These are phyloP conservation scores for Lasiurus cinereus DNA, from an alignment of 2,113 vertebrate species.

Conservation along the genomic window DNA sequence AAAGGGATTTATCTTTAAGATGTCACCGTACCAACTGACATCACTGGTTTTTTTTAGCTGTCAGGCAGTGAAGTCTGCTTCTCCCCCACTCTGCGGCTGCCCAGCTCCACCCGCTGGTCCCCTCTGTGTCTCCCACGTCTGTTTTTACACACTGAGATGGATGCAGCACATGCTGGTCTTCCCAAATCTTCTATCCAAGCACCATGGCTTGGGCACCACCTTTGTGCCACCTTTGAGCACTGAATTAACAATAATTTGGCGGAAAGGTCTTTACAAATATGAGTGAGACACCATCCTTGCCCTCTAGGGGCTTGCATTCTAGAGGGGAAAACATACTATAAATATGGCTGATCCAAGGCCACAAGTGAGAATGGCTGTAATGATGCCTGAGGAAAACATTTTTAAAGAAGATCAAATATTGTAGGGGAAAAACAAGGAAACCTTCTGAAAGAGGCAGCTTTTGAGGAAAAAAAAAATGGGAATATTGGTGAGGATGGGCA, in stretches of 20 bases:
- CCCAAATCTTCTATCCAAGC: not conserved
- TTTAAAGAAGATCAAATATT: slow-evolving; percentile 15
- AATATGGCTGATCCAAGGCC: slow-evolving; percentile 20
- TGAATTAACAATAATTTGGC: not conserved
- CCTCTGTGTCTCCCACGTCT: not conserved
- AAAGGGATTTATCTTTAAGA: not conserved
- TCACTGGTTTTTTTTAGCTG: not conserved
- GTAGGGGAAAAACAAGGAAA: not conserved
- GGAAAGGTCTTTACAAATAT: slow-evolving; percentile 29
- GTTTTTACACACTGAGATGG: not conserved
- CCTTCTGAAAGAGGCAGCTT: slow-evolving; percentile 30
- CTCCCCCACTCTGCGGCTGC: not conserved
- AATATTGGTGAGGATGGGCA: not conserved
- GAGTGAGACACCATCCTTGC: not conserved
- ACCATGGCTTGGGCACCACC: not conserved
- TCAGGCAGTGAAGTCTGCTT: not conserved
- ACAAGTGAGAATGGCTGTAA: not conserved
- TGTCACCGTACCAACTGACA: not conserved
- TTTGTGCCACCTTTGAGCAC: not conserved
- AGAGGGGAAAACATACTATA: not conserved
- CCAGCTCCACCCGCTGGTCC: not conserved
- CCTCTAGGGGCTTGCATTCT: not conserved
- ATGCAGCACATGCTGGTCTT: not conserved
- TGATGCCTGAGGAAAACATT: not conserved
- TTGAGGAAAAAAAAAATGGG: not conserved